These are phyloP conservation scores for Chromoteleia sp. DNA, from an alignment of 2,888 invertebrate species.

Conservation along the genomic window DNA sequence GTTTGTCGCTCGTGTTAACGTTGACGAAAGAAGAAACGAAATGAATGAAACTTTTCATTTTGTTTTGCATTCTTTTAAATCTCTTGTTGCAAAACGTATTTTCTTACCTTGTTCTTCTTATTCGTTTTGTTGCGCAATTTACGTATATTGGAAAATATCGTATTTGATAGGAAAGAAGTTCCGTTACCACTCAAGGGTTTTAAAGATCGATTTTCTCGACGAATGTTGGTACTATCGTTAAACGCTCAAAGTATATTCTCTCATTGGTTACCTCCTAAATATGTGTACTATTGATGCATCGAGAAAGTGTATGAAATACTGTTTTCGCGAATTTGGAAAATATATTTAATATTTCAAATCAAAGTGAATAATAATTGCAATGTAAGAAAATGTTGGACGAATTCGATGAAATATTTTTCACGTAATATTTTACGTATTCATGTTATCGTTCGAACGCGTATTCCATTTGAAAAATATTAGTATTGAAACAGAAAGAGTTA, in stretches of 20 bases:
- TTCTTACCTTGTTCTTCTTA: constrained; percentile 55
- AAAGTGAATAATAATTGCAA: no score
- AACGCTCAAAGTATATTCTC: constrained; percentile 37
- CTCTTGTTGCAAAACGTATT: constrained; percentile 62
- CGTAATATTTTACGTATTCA: no score
- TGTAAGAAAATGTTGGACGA: no score
- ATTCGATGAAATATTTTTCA: no score
- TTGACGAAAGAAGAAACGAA: constrained; percentile 58
- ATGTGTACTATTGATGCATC: constrained; percentile 18
- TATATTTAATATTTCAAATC: no score
- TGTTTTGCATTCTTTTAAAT: constrained; percentile 59
- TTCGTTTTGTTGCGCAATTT: constrained; percentile 61
- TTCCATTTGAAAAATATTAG: no score
- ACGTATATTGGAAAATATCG: constrained; percentile 65
- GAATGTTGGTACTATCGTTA: constrained; percentile 48
- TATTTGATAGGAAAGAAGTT: constrained; percentile 50
- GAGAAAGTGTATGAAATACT: background rate
- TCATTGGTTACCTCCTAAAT: constrained; percentile 17
- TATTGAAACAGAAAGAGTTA: no score
- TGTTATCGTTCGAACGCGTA: no score
- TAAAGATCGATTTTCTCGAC: constrained; percentile 59
- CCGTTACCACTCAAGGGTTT: constrained; percentile 48
- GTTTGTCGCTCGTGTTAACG: constrained; percentile 52
- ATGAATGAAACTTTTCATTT: constrained; percentile 59
- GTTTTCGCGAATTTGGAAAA: no score